These are phyloP conservation scores for Elysia crispata DNA, from an alignment of 2,888 invertebrate genomes.

Conservation along the genomic window DNA sequence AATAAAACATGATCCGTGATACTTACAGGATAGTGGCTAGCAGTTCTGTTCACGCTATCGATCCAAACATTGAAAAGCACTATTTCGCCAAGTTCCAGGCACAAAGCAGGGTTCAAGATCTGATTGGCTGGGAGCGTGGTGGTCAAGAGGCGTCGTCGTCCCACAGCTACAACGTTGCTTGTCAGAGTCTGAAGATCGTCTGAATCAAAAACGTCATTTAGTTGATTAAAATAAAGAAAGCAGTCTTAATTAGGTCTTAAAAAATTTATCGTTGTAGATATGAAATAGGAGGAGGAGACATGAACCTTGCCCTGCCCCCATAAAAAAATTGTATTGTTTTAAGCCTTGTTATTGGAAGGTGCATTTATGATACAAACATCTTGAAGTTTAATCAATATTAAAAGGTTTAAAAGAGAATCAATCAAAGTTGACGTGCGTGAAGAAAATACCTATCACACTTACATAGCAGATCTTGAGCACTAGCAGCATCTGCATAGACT, in stretches of 20 bases:
- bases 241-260: neutral
- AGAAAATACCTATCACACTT: constrained; percentile 37
- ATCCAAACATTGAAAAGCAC: constrained; percentile 72
- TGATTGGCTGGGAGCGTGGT: constrained; percentile 64
- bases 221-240: neutral
- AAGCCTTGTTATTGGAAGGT: no score
- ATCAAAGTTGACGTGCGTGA: no score
- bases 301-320: no score
- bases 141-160: constrained; percentile 64
- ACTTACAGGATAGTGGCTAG: constrained; percentile 69
- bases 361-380: no score
- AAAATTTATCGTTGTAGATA: neutral
- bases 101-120: constrained; percentile 71
- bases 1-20: neutral
- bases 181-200: constrained; percentile 33
- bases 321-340: no score
- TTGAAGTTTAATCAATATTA: no score
- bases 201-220: neutral
- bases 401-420: no score
- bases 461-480: constrained; percentile 56
- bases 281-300: neutral
- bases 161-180: constrained; percentile 17
- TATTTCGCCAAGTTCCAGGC: constrained; percentile 71
- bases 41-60: constrained; percentile 64
- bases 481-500: constrained; percentile 58